Conservation (phyloP, 2,113 vertebrate species). For the Triplophysa dalaica region DNA sequence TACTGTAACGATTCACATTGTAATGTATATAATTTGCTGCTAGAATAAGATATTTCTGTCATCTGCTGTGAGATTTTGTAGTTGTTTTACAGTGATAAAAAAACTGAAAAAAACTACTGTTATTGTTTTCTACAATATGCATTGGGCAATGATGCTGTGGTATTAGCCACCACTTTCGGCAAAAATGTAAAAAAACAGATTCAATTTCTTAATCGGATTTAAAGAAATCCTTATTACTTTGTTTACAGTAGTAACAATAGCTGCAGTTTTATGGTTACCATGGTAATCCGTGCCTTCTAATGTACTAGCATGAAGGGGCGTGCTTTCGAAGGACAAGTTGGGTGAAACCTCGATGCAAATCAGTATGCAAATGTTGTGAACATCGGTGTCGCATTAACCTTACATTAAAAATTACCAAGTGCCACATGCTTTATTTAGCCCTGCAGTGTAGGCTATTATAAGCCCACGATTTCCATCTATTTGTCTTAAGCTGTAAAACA, state of each 20-base stretch:
- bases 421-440: not conserved
- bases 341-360: conserved; percentile 1
- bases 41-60: conserved; percentile 24
- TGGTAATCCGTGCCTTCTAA: not conserved
- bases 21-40: conserved; percentile 38
- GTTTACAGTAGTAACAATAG: not conserved
- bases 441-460: not conserved
- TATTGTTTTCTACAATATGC: no score
- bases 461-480: not conserved
- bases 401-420: conserved; percentile 12
- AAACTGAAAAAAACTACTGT: no score
- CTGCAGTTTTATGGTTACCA: not conserved
- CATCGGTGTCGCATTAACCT: conserved; percentile 6
- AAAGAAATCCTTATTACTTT: no score
- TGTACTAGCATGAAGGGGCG: not conserved
- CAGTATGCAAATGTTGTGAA: conserved; percentile 22
- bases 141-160: no score
- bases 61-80: conserved; percentile 4
- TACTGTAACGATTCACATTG: conserved; percentile 7
- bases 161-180: no score
- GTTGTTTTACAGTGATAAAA: not conserved
- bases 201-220: no score
- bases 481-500: no score
- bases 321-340: not conserved
- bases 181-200: no score